Evolutionary conservation across 1,140 invertebrate genomes (phyloP).

Genomic region (Anoplolepis gracilipes): DNA sequence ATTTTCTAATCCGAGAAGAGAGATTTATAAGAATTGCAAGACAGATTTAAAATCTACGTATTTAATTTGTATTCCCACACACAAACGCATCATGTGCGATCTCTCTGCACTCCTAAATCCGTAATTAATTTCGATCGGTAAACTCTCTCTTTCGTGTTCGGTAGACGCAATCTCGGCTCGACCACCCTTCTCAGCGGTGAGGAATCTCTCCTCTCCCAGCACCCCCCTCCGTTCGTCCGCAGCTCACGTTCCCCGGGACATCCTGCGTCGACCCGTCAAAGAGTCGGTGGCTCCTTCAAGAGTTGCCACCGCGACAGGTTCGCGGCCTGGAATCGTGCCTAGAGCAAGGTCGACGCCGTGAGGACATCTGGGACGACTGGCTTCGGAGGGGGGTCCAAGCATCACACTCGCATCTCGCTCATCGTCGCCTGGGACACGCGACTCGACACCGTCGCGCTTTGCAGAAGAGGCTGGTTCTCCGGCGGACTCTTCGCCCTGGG

Average conservation of each 20-base stretch:
- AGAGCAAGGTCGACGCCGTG: constrained; percentile 83
- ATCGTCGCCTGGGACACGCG: constrained; percentile 91
- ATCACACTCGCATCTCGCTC: constrained; percentile 95
- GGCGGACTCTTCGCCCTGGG: constrained; percentile 87
- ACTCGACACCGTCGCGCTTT: constrained; percentile 80
- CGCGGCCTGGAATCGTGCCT: constrained; percentile 66
- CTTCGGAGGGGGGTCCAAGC: constrained; percentile 86
- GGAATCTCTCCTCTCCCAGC: constrained; percentile 35
- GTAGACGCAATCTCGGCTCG: constrained; percentile 39
- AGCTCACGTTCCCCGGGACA: constrained; percentile 47
- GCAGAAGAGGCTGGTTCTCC: constrained; percentile 87
- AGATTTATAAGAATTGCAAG: not conserved
- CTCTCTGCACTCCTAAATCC: not conserved
- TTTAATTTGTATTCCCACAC: constrained; percentile 4
- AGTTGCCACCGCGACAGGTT: constrained; percentile 17
- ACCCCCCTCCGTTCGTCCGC: constrained; percentile 68
- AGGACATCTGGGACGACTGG: constrained; percentile 83
- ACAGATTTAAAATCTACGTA: not conserved
- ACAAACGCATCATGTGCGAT: not conserved
- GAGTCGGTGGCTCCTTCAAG: not conserved
- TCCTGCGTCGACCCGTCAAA: constrained; percentile 2
- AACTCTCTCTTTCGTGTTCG: not conserved
- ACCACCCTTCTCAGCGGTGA: constrained; percentile 21
- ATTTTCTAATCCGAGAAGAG: not conserved
- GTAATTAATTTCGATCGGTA: not conserved